phyloP scores from a whole-genome alignment of 1,140 invertebrate species.

The Alviniconcha marisindica region DNA sequence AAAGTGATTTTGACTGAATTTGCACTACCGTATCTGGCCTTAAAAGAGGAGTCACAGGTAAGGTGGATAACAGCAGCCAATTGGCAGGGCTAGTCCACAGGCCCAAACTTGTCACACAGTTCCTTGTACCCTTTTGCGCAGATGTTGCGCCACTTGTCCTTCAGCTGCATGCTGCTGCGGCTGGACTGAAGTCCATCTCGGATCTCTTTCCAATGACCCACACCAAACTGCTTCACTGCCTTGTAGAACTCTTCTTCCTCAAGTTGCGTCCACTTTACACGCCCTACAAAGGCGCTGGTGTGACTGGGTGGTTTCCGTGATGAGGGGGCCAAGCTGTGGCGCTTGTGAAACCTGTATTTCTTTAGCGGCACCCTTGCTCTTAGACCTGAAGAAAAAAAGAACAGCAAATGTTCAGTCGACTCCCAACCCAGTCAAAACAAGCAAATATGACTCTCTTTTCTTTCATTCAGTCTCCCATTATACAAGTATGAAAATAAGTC shows the following conservation, averaged over 20 bases:
- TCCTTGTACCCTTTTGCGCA: not conserved
- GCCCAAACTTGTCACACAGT: not conserved
- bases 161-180: conserved; percentile 50
- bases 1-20: no score
- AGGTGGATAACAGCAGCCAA: no score
- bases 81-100: not conserved
- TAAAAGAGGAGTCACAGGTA: no score
- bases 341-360: not conserved
- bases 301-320: not conserved
- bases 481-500: no score
- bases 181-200: conserved; percentile 35
- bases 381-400: not conserved
- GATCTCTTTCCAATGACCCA: conserved; percentile 51
- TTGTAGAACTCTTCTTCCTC: conserved; percentile 52
- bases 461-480: no score
- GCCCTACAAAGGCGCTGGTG: not conserved
- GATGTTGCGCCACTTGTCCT: conserved; percentile 56
- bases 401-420: no score
- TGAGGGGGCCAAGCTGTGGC: not conserved
- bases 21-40: no score
- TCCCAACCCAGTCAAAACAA: no score
- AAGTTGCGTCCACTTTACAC: conserved; percentile 30
- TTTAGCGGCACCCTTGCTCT: not conserved
- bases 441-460: no score
- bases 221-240: conserved; percentile 46